phyloP scores from a whole-genome alignment of 2,888 invertebrate species.

The Bruchidius siliquastri region DNA sequence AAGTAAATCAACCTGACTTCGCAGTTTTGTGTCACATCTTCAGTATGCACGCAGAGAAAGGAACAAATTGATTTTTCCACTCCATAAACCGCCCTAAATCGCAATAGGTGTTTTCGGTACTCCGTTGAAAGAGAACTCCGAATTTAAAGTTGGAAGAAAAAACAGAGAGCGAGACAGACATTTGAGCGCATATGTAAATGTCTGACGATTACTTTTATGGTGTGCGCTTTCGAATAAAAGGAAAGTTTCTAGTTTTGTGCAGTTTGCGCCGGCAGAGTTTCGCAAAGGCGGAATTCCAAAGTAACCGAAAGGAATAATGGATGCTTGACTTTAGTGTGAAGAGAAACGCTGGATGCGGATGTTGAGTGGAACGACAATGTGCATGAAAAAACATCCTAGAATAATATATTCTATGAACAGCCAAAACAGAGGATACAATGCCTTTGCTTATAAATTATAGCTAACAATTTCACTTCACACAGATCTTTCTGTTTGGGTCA shows the following conservation, averaged over 20 bases:
- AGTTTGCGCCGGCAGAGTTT: not conserved
- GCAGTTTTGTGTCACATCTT: no score
- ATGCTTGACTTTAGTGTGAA: not conserved
- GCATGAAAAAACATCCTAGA: not conserved
- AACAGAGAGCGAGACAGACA: not conserved
- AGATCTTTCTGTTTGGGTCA: no score
- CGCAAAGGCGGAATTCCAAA: not conserved
- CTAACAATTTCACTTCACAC: no score
- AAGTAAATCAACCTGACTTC: no score
- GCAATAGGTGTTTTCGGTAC: slow-evolving; percentile 14
- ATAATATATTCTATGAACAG: no score
- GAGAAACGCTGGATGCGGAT: not conserved
- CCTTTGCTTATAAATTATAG: no score
- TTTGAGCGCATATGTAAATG: not conserved
- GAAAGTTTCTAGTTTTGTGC: not conserved
- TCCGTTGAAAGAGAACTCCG: slow-evolving; percentile 9
- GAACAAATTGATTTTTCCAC: slow-evolving; percentile 18
- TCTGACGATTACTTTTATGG: not conserved
- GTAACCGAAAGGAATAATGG: not conserved
- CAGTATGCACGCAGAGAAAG: not conserved
- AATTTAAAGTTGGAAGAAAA: slow-evolving; percentile 10
- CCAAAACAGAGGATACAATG: no score
- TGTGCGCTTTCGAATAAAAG: not conserved
- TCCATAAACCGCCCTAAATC: slow-evolving; percentile 15
- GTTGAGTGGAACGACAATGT: not conserved